phyloP scores from a whole-genome alignment of 2,888 invertebrate species.

The Ennomos fuscantarius region DNA sequence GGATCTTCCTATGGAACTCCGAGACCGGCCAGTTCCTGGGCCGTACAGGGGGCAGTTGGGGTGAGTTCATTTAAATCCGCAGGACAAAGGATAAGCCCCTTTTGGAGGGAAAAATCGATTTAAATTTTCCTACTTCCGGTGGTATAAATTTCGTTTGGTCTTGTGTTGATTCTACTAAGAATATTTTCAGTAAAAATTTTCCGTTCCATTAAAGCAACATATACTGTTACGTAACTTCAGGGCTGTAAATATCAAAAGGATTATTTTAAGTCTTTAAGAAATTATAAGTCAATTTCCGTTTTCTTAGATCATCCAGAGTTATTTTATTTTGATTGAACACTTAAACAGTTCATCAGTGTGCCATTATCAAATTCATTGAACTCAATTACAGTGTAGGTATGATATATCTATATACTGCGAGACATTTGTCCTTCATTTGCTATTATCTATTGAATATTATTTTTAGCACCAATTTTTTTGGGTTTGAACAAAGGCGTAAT shows the following conservation, averaged over 20 bases:
- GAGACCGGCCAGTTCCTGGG: constrained; percentile 97
- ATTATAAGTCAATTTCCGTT: too few relatives aligned
- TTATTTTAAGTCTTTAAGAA: too few relatives aligned
- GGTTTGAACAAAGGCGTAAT: too few relatives aligned
- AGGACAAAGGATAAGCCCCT: constrained; percentile 30
- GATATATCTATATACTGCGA: too few relatives aligned
- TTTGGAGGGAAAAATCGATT: constrained; percentile 65
- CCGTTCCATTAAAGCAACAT: constrained; percentile 3
- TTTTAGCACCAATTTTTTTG: too few relatives aligned
- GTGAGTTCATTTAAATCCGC: constrained; percentile 86
- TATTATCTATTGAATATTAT: too few relatives aligned
- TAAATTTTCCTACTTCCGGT: constrained; percentile 26
- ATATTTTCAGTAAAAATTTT: constrained; percentile 1
- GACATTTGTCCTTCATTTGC: too few relatives aligned
- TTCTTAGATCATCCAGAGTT: too few relatives aligned
- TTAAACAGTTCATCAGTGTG: too few relatives aligned
- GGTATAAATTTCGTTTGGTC: background rate
- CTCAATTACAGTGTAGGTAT: too few relatives aligned
- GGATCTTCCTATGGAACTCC: constrained; percentile 95
- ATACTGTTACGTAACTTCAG: constrained; percentile 33
- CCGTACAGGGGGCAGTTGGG: constrained; percentile 97
- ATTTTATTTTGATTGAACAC: too few relatives aligned
- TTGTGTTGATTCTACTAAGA: background rate
- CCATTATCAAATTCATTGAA: too few relatives aligned
- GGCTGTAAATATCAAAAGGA: constrained; percentile 14